Conservation (phyloP, 2,113 vertebrate species). For the Ondatra zibethicus region DNA sequence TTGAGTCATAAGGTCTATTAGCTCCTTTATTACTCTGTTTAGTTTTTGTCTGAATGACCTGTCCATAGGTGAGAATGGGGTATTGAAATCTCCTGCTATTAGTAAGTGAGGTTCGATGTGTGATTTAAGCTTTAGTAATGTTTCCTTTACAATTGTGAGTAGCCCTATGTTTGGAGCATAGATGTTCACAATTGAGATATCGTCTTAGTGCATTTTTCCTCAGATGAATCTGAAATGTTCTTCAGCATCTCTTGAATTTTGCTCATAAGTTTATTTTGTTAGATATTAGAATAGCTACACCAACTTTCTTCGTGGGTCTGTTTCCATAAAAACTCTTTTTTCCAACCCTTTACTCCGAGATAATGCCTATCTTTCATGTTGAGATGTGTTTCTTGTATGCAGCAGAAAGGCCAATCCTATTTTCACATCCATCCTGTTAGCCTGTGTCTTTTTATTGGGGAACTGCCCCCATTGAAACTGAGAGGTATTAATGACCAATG, state of each 20-base stretch:
- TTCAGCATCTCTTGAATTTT: not conserved
- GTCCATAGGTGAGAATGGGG: not conserved
- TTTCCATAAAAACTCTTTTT: not conserved
- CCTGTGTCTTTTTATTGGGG: not conserved
- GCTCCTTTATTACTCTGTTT: not conserved
- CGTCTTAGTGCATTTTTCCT: not conserved
- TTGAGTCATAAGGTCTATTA: not conserved
- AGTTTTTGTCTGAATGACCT: not conserved
- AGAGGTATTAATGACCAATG: not conserved
- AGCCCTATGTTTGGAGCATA: not conserved
- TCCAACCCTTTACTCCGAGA: not conserved
- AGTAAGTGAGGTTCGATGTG: not conserved
- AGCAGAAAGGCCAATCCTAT: not conserved
- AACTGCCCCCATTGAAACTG: not conserved
- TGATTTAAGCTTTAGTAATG: not conserved
- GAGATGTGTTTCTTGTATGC: not conserved
- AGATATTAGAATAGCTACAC: not conserved
- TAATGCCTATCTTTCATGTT: not conserved
- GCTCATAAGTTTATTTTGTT: not conserved
- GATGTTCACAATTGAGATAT: not conserved
- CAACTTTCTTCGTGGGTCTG: not conserved
- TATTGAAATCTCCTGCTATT: not conserved
- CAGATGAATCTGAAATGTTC: not conserved
- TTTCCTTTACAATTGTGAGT: not conserved
- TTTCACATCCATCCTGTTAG: not conserved